These are phyloP conservation scores for Harpalus rufipes DNA, from an alignment of 2,888 invertebrate genomes.

Conservation along the genomic window DNA sequence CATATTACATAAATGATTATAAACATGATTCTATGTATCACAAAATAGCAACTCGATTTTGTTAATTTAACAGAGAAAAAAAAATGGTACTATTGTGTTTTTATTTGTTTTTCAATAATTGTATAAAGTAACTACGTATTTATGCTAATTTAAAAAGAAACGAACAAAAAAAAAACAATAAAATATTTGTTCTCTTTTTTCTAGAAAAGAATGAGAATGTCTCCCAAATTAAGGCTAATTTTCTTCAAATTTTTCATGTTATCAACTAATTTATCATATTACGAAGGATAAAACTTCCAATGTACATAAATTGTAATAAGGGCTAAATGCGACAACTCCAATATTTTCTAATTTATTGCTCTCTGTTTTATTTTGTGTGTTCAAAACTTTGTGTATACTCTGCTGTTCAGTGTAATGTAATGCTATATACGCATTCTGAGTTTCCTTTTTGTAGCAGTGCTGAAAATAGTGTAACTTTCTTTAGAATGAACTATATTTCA, in stretches of 20 bases:
- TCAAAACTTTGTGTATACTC: not conserved
- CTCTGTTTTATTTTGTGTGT: slow-evolving; percentile 3
- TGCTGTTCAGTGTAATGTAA: slow-evolving; percentile 5
- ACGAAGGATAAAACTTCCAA: not conserved
- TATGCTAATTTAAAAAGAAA: too few relatives aligned
- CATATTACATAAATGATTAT: too few relatives aligned
- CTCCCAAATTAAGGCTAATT: not conserved
- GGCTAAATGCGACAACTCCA: not conserved
- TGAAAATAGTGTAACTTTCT: not conserved
- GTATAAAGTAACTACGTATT: too few relatives aligned
- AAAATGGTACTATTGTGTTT: too few relatives aligned
- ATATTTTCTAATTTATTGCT: slow-evolving; percentile 7
- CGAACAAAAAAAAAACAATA: too few relatives aligned
- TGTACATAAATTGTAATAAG: slow-evolving; percentile 6
- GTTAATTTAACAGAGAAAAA: too few relatives aligned
- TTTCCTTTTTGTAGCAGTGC: not conserved
- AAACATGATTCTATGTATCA: too few relatives aligned
- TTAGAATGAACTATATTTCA: not conserved
- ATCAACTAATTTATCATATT: not conserved
- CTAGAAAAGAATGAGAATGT: too few relatives aligned
- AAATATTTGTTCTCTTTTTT: too few relatives aligned
- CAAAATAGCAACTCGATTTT: too few relatives aligned
- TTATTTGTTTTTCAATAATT: too few relatives aligned
- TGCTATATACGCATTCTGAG: not conserved
- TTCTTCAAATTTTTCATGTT: not conserved